A percentile compares a stretch with the other conserved stretches of the same genome.
phyloP scores from a whole-genome alignment of 2,888 invertebrate species.

The Catocala fraxini region DNA sequence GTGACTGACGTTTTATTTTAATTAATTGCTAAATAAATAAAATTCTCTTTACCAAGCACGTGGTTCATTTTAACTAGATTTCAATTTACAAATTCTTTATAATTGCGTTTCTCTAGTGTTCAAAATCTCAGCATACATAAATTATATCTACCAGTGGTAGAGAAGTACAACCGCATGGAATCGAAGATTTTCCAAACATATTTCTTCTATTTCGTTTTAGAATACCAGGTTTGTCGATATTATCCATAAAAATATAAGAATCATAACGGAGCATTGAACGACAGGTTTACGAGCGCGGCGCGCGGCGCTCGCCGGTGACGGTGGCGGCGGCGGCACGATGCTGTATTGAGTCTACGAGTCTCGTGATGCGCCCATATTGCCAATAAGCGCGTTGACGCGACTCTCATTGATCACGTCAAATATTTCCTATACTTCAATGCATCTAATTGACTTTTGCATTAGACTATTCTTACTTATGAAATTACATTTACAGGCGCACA shows the following conservation, averaged over 20 bases:
- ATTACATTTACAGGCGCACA: no score
- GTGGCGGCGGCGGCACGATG: background rate
- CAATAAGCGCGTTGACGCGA: constrained; percentile 46
- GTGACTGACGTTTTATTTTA: background rate
- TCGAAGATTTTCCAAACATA: background rate
- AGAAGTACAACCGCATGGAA: background rate
- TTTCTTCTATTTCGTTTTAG: constrained; percentile 1
- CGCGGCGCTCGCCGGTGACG: background rate
- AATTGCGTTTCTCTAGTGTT: background rate
- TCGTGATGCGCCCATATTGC: constrained; percentile 42
- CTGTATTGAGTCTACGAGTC: constrained; percentile 35
- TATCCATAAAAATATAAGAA: constrained; percentile 17
- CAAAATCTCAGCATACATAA: background rate
- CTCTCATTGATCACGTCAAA: constrained; percentile 43
- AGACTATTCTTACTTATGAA: no score
- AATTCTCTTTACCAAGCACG: background rate
- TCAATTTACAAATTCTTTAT: background rate
- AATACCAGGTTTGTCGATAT: constrained; percentile 12
- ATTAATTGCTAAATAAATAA: background rate
- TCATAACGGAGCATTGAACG: constrained; percentile 31
- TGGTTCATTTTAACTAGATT: background rate
- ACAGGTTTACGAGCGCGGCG: constrained; percentile 38
- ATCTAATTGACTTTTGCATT: no score
- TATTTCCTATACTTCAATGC: constrained; percentile 14
- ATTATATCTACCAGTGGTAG: background rate